A percentile compares a stretch with the other conserved stretches of the same genome.
These are phyloP conservation scores for Tethea ocularis DNA, from an alignment of 2,888 invertebrate species.

Conservation along the genomic window DNA sequence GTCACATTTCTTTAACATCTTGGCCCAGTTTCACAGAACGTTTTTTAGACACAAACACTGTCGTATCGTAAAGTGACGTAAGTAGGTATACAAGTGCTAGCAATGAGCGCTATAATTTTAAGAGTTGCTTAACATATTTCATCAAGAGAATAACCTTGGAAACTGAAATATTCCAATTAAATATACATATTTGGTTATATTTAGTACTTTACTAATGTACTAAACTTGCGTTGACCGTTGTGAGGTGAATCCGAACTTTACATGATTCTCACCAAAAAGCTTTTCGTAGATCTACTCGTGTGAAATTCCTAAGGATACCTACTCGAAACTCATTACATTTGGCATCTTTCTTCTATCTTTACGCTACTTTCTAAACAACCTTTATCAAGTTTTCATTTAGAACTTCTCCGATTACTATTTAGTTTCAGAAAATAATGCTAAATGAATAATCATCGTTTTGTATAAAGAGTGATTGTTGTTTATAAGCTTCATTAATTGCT, in stretches of 20 bases:
- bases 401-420: constrained; percentile 16
- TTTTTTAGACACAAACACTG: constrained; percentile 27
- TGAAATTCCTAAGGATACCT: constrained; percentile 25
- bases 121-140: neutral
- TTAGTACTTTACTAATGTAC: too few species aligned
- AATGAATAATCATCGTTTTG: constrained; percentile 10
- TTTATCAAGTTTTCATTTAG: constrained; percentile 35
- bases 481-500: constrained; percentile 12
- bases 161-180: neutral
- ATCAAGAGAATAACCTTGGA: neutral
- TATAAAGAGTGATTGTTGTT: constrained; percentile 11
- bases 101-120: neutral
- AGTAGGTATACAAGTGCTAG: constrained; percentile 10
- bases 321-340: constrained; percentile 38
- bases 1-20: constrained; percentile 17
- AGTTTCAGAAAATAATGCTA: constrained; percentile 11
- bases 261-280: constrained; percentile 13
- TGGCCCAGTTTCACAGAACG: too few species aligned
- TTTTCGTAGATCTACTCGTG: constrained; percentile 14
- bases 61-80: constrained; percentile 33
- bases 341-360: constrained; percentile 28
- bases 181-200: neutral
- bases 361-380: constrained; percentile 35
- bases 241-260: constrained; percentile 10
- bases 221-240: neutral